These are phyloP conservation scores for Drosophila antonietae DNA, from an alignment of 2,888 invertebrate species.

Conservation along the genomic window DNA sequence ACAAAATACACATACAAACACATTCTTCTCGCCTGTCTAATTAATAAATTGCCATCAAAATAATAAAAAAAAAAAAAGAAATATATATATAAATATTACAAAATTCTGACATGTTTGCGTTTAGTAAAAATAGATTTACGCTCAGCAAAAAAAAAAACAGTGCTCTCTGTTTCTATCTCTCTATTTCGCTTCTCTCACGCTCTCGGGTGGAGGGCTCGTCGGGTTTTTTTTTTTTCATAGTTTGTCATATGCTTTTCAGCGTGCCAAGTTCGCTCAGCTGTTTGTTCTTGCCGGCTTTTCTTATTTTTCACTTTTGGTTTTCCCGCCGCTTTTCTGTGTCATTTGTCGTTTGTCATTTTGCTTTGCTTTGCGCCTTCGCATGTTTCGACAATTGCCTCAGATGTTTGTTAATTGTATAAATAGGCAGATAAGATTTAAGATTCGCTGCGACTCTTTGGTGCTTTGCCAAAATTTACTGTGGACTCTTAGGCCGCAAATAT, in stretches of 20 bases:
- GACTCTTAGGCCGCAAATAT: slow-evolving; percentile 32
- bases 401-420: slow-evolving; percentile 46
- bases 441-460: slow-evolving; percentile 27
- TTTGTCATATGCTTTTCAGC: slow-evolving; percentile 50
- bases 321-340: slow-evolving; percentile 33
- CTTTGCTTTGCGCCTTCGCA: slow-evolving; percentile 44
- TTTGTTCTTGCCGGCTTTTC: slow-evolving; percentile 38
- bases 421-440: slow-evolving; percentile 39
- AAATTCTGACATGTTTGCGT: slow-evolving; percentile 6
- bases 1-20: neutral
- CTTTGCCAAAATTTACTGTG: slow-evolving; percentile 52
- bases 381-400: slow-evolving; percentile 34
- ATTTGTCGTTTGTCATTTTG: slow-evolving; percentile 47
- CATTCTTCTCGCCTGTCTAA: slow-evolving; percentile 1
- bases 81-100: neutral
- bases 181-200: neutral
- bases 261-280: slow-evolving; percentile 62
- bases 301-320: slow-evolving; percentile 24
- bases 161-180: neutral
- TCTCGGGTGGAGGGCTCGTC: slow-evolving; percentile 46
- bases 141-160: neutral
- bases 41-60: neutral
- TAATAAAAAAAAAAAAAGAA: neutral
- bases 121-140: slow-evolving; percentile 10
- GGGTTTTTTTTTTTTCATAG: slow-evolving; percentile 11